Conservation (phyloP, 2,888 invertebrate genomes). For the Scaptomyza caliginosa region DNA sequence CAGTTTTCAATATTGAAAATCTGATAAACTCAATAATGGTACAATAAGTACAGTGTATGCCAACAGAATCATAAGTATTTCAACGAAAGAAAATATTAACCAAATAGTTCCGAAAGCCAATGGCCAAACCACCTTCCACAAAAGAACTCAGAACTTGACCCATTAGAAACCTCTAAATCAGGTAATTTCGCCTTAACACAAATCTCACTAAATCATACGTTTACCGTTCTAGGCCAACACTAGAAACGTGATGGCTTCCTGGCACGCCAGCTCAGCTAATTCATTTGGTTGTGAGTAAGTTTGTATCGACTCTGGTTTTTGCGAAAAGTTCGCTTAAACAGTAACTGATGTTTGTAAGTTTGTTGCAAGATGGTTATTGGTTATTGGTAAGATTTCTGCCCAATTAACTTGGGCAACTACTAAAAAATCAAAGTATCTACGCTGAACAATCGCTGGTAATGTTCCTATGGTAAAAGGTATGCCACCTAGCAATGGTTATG, state of each 20-base stretch:
- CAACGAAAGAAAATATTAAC: slow-evolving; percentile 23
- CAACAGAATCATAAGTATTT: slow-evolving; percentile 62
- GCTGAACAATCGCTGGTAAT: slow-evolving; percentile 25
- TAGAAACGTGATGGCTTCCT: slow-evolving; percentile 67
- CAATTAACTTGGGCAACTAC: slow-evolving; percentile 15
- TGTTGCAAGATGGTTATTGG: slow-evolving; percentile 24
- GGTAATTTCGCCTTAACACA: slow-evolving; percentile 66
- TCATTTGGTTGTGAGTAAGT: slow-evolving; percentile 53
- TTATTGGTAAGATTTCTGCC: slow-evolving; percentile 48
- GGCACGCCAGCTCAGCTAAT: slow-evolving; percentile 44
- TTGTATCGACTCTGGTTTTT: slow-evolving; percentile 32
- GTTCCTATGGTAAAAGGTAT: slow-evolving; percentile 21
- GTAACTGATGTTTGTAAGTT: slow-evolving; percentile 46
- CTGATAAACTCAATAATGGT: slow-evolving; percentile 47
- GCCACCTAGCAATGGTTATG: slow-evolving; percentile 15
- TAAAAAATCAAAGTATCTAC: slow-evolving; percentile 7
- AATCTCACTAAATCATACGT: slow-evolving; percentile 75
- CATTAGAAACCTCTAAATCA: slow-evolving; percentile 46
- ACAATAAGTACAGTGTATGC: slow-evolving; percentile 28
- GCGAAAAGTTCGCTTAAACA: not conserved
- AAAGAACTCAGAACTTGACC: slow-evolving; percentile 34
- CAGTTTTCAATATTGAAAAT: slow-evolving; percentile 80
- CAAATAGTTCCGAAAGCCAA: slow-evolving; percentile 48
- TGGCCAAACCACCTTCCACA: slow-evolving; percentile 29
- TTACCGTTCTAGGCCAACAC: slow-evolving; percentile 78